A percentile compares a stretch with the other conserved stretches of the same genome.
These are phyloP conservation scores for Temnothorax ravouxi DNA, from an alignment of 2,888 invertebrate genomes.

Conservation along the genomic window DNA sequence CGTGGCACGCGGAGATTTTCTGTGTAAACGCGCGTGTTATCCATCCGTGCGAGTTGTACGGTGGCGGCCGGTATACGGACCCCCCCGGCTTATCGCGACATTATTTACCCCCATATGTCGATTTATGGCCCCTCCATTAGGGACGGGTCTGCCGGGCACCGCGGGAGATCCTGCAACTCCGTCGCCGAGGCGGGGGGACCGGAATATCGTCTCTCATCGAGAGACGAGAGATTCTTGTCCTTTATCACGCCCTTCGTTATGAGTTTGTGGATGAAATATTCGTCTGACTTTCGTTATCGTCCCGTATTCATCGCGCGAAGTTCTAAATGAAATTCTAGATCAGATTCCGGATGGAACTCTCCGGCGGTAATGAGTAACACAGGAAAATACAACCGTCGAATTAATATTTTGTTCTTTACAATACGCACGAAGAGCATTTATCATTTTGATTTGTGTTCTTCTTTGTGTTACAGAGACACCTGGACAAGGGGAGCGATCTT, in stretches of 20 bases:
- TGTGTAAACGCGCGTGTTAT: slow-evolving; percentile 62
- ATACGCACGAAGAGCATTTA: not conserved
- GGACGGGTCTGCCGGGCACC: slow-evolving; percentile 61
- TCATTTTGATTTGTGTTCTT: slow-evolving; percentile 8
- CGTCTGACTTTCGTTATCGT: slow-evolving; percentile 49
- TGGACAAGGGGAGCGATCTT: slow-evolving; percentile 93
- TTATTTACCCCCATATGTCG: slow-evolving; percentile 79
- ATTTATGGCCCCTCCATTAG: slow-evolving; percentile 75
- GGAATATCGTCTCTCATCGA: slow-evolving; percentile 64
- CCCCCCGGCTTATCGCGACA: slow-evolving; percentile 60
- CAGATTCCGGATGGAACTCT: not conserved
- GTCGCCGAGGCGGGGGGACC: slow-evolving; percentile 22
- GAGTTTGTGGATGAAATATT: slow-evolving; percentile 62
- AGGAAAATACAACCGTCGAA: not conserved
- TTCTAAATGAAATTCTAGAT: slow-evolving; percentile 42
- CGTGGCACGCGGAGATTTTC: slow-evolving; percentile 28
- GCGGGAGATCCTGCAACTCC: slow-evolving; percentile 63
- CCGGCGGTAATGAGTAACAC: not conserved
- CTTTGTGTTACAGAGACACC: slow-evolving; percentile 89
- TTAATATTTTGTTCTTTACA: not conserved
- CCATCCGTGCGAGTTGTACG: slow-evolving; percentile 47
- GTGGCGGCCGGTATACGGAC: slow-evolving; percentile 27
- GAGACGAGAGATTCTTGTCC: slow-evolving; percentile 36
- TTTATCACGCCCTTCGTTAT: slow-evolving; percentile 61
- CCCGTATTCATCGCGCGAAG: slow-evolving; percentile 18